Evolutionary conservation across 2,888 invertebrate species (phyloP), one percentile per base, ranked within the genome.

Genomic region (Xylophagus ater): DNA sequence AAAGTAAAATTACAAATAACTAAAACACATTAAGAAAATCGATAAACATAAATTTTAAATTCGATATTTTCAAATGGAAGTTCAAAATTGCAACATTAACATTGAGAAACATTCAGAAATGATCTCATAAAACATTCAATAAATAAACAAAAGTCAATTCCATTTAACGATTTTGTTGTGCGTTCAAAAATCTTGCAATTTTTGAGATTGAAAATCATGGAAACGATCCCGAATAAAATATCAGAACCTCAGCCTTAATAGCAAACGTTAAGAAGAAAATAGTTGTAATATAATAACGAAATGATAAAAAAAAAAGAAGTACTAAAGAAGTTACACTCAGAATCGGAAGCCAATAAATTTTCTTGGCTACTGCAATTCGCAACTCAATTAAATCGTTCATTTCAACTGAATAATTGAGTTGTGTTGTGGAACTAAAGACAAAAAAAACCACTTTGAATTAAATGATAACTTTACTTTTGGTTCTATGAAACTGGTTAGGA

Each of bases 71-170:
- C 34, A 17, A 17, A n/a, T n/a, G 25, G 25, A 25, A 25, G 17
- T 17, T 15, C 25, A 18, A 17, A 23, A 37, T 30, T 37, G 26
- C 30, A 14, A 25, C n/a, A 28, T 18, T 26, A n/a, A n/a, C 26
- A 14, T 26, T 39, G 26, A 19, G 39, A 26, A 25, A 39, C 39
- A 34, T 39, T 37, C 28, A 28, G 17, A 39, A 39, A 33, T 39
- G 38, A 39, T 33, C 39, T 21, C 28, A 39, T 39, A 33, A 39
- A 39, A 34, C 39, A 39, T 39, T 39, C 39, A 39, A 39, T 39
- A 39, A 39, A 39, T 39, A 39, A 34, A 39, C 39, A 39, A 39
- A 34, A 28, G 20, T 33, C 39, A 28, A n/a, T 39, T 39, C 18
- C 21, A n/a, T 24, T 33, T 39, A 39, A 39, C 28, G 31, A 39